These are phyloP conservation scores for Julus scanicus DNA, from an alignment of 2,888 invertebrate genomes.

Conservation along the genomic window DNA sequence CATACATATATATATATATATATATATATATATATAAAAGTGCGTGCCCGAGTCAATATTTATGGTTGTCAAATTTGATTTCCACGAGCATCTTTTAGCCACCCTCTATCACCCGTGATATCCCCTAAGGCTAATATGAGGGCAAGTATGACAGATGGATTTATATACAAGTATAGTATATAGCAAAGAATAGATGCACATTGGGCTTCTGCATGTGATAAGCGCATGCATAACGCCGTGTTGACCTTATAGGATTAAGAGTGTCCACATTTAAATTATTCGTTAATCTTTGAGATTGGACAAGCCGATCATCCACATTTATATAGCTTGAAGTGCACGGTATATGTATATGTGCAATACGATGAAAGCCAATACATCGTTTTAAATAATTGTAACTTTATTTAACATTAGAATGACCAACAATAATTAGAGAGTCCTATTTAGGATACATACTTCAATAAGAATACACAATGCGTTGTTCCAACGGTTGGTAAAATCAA, in stretches of 20 bases:
- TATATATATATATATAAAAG: background rate
- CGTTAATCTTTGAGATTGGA: background rate
- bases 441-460: no score
- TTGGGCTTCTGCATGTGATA: background rate
- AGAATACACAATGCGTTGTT: no score
- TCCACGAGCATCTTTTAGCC: conserved; percentile 26
- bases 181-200: background rate
- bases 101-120: conserved; percentile 23
- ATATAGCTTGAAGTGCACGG: no score
- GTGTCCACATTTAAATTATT: conserved; percentile 16
- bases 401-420: no score
- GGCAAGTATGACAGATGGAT: conserved; percentile 35
- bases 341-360: no score
- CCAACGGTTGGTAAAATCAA: no score
- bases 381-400: background rate
- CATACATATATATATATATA: background rate
- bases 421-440: no score
- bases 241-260: conserved; percentile 2
- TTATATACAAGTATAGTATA: background rate
- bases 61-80: conserved; percentile 26
- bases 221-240: background rate
- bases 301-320: background rate
- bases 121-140: background rate
- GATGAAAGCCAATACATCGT: no score
- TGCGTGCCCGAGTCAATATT: conserved; percentile 21